Evolutionary conservation across 2,797 vertebrate species (phyloP).

Genomic region (Jordanella pulchra): DNA sequence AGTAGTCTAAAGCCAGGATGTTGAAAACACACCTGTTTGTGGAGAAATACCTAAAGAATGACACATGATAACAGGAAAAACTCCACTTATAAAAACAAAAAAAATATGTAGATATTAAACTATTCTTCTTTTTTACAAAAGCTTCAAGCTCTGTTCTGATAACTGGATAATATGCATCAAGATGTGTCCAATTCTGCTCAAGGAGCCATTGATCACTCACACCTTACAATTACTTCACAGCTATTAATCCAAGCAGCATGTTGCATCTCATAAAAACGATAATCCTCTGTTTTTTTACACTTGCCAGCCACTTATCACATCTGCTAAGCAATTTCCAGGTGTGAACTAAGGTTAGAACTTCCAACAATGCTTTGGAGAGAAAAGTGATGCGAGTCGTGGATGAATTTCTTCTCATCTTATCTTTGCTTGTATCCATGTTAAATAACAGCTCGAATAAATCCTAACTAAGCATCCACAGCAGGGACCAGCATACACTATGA

Average conservation of each 20-base stretch:
- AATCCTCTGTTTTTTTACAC: constrained; percentile 18
- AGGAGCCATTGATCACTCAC: constrained; percentile 27
- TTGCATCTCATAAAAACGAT: constrained; percentile 17
- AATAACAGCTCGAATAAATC: background rate
- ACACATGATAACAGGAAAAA: background rate
- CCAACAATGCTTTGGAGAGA: background rate
- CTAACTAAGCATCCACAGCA: background rate
- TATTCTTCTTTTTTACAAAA: constrained; percentile 7
- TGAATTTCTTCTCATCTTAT: constrained; percentile 15
- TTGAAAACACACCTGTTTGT: constrained; percentile 5
- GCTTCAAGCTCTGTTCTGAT: background rate
- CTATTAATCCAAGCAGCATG: constrained; percentile 27
- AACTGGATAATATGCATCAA: constrained; percentile 13
- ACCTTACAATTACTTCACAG: constrained; percentile 20
- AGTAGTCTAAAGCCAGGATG: background rate
- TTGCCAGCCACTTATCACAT: constrained; percentile 22
- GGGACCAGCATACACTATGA: background rate
- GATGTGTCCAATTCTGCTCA: constrained; percentile 25
- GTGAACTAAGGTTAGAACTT: constrained; percentile 10
- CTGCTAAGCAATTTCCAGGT: constrained; percentile 23
- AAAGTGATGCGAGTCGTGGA: constrained; percentile 7
- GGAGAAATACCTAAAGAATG: background rate
- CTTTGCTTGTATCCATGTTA: constrained; percentile 1
- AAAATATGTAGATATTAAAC: background rate
- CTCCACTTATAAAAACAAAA: background rate